A percentile compares a stretch with the other conserved stretches of the same genome.
Evolutionary conservation across 2,113 vertebrate genomes (phyloP).

Genomic region (Perca flavescens): DNA sequence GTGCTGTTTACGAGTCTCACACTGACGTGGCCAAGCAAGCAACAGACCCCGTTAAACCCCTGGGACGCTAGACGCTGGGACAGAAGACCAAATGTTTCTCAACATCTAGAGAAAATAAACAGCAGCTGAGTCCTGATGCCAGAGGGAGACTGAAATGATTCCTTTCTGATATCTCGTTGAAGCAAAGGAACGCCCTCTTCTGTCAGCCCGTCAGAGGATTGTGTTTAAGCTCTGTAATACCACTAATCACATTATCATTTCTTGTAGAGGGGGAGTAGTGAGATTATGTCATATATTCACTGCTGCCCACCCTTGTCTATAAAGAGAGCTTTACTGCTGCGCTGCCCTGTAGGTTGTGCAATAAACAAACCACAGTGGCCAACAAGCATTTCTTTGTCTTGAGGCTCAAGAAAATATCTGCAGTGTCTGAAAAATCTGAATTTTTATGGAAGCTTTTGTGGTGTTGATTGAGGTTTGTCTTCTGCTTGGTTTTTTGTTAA

Average conservation of each 20-base stretch:
- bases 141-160: slow-evolving; percentile 6
- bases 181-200: slow-evolving; percentile 46
- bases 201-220: slow-evolving; percentile 26
- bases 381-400: slow-evolving; percentile 20
- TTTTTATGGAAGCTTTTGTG: slow-evolving; percentile 31
- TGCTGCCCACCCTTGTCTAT: background rate
- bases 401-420: slow-evolving; percentile 18
- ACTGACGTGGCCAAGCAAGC: slow-evolving; percentile 35
- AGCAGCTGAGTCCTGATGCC: slow-evolving; percentile 4
- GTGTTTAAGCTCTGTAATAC: slow-evolving; percentile 35
- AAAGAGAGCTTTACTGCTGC: slow-evolving; percentile 30
- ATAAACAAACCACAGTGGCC: slow-evolving; percentile 16
- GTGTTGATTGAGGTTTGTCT: slow-evolving; percentile 31
- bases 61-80: slow-evolving; percentile 43
- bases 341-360: background rate
- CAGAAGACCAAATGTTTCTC: slow-evolving; percentile 61
- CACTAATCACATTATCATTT: slow-evolving; percentile 72
- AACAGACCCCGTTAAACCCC: slow-evolving; percentile 27
- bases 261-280: slow-evolving; percentile 23
- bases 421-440: background rate
- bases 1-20: slow-evolving; percentile 65
- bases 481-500: slow-evolving; percentile 13
- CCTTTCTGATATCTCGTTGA: background rate
- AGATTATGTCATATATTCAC: slow-evolving; percentile 49
- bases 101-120: slow-evolving; percentile 62